phyloP scores from a whole-genome alignment of 1,140 invertebrate genomes.

The Grapholita molesta region DNA sequence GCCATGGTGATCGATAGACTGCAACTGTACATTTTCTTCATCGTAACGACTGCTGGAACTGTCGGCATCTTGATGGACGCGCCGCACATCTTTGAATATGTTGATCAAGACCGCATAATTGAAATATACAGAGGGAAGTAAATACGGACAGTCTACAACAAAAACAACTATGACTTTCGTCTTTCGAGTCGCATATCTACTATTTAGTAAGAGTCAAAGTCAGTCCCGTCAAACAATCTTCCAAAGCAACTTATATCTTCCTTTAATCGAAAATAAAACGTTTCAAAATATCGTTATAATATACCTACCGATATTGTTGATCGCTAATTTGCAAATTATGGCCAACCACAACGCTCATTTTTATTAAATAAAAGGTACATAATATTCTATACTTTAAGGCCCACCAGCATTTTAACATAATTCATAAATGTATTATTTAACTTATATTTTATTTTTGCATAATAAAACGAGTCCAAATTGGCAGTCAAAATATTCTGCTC shows the following conservation, averaged over 20 bases:
- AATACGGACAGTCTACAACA: slow-evolving; percentile 43
- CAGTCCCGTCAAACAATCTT: background rate
- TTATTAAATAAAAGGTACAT: background rate
- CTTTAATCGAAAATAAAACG: too few species aligned
- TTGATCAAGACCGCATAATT: slow-evolving; percentile 98
- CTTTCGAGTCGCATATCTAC: background rate
- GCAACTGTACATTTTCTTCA: slow-evolving; percentile 98
- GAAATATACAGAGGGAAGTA: slow-evolving; percentile 96
- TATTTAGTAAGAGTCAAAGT: background rate
- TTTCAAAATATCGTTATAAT: too few species aligned
- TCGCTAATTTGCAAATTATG: background rate
- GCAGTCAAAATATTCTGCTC: too few species aligned
- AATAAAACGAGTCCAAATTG: too few species aligned
- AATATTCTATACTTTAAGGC: background rate
- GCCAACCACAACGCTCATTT: background rate
- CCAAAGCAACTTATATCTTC: background rate
- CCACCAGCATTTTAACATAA: background rate
- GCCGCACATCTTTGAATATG: slow-evolving; percentile 99
- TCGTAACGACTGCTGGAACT: slow-evolving; percentile 96
- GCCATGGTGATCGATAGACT: slow-evolving; percentile 99
- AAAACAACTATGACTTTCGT: background rate
- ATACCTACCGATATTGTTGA: background rate
- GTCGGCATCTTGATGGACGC: slow-evolving; percentile 99
- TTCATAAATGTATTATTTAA: background rate
- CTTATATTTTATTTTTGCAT: too few species aligned